Evolutionary conservation across 2,797 vertebrate genomes (phyloP).

Genomic region (Falco biarmicus): DNA sequence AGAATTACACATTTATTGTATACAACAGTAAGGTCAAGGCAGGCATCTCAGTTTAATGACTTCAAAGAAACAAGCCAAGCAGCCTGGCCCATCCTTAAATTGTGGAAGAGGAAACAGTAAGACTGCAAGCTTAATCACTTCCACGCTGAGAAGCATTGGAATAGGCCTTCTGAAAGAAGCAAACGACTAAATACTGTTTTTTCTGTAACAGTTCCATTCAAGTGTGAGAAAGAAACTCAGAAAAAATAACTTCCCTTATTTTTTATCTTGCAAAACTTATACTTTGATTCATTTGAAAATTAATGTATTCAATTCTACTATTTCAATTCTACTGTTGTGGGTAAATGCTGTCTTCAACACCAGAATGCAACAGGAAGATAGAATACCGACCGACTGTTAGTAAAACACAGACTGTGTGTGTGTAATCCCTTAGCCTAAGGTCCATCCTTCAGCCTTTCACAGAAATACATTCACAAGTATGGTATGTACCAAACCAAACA

Average conservation of each 20-base stretch:
- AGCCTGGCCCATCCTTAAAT: not conserved
- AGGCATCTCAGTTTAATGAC: not conserved
- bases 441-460: not conserved
- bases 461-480: not conserved
- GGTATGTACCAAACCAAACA: not conserved
- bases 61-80: not conserved
- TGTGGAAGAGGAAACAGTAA: not conserved
- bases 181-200: not conserved
- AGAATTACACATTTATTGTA: not conserved
- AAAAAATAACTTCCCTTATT: not conserved
- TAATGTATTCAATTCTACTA: not conserved
- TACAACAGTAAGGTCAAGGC: not conserved
- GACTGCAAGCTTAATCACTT: not conserved
- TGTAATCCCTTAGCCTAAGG: not conserved
- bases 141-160: not conserved
- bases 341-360: not conserved
- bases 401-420: too few relatives aligned
- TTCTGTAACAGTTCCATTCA: not conserved
- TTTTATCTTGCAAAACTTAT: not conserved
- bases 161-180: not conserved
- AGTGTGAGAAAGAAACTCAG: not conserved
- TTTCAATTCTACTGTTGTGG: not conserved
- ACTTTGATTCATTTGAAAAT: not conserved
- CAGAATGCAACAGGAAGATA: not conserved
- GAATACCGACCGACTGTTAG: not conserved